Conservation (phyloP, 35 echinoderm and acorn worm species). For the Ophioderma brevispina region DNA sequence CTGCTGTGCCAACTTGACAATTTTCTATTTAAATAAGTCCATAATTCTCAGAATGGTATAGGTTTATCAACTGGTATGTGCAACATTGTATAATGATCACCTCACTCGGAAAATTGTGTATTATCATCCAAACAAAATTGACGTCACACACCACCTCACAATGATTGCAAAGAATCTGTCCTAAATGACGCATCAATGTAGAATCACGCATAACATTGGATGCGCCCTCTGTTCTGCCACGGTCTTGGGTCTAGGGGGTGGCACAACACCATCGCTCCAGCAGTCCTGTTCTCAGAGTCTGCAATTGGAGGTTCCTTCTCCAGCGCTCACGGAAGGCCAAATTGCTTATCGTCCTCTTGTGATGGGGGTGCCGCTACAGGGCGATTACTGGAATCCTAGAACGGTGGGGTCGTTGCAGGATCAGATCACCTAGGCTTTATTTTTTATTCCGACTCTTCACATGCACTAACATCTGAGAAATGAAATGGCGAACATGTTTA, state of each 20-base stretch:
- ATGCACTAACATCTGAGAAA: slow-evolving; percentile 87
- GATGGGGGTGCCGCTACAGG: slow-evolving; percentile 79
- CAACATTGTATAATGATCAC: no score
- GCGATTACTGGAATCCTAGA: slow-evolving; percentile 41
- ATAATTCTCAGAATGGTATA: no score
- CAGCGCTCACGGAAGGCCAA: slow-evolving; percentile 71
- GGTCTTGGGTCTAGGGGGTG: not conserved
- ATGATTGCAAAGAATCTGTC: not conserved
- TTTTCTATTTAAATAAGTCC: no score
- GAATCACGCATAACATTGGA: not conserved
- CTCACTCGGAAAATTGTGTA: no score
- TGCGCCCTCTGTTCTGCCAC: not conserved
- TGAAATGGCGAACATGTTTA: not conserved
- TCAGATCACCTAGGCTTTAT: slow-evolving; percentile 75
- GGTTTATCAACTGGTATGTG: no score
- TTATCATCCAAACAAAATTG: no score
- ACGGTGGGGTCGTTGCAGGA: slow-evolving; percentile 22
- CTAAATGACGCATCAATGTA: not conserved
- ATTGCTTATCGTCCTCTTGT: slow-evolving; percentile 67
- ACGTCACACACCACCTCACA: no score
- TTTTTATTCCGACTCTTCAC: slow-evolving; percentile 85
- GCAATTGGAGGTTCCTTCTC: slow-evolving; percentile 67
- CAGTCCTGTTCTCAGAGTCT: slow-evolving; percentile 6
- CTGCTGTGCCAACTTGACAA: no score
- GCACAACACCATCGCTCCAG: not conserved